Evolutionary conservation across 2,888 invertebrate genomes (phyloP).

Genomic region (Clivina fossor): DNA sequence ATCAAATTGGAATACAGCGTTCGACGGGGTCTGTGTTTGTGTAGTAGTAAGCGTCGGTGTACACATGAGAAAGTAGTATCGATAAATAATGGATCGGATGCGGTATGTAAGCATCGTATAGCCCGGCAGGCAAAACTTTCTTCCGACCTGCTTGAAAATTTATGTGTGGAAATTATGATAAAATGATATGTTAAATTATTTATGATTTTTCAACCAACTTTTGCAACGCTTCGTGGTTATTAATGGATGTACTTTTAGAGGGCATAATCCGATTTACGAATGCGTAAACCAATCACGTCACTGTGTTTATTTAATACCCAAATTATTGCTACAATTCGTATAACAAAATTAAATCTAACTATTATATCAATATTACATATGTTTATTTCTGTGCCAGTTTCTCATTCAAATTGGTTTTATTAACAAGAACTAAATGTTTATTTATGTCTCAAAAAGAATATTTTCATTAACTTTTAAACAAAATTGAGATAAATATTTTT

Average conservation of each 20-base stretch:
- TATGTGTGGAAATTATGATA: conserved; percentile 54
- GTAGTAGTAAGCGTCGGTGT: conserved; percentile 21
- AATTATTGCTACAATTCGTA: too few relatives aligned
- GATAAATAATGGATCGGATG: conserved; percentile 34
- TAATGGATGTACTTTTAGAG: conserved; percentile 27
- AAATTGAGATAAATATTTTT: too few relatives aligned
- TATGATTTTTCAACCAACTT: conserved; percentile 54
- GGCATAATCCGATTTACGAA: conserved; percentile 18
- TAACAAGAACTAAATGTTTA: too few relatives aligned
- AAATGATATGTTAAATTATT: conserved; percentile 55
- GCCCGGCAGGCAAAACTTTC: conserved; percentile 38
- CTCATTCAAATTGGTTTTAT: too few relatives aligned
- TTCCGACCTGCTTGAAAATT: conserved; percentile 50
- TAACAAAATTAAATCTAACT: too few relatives aligned
- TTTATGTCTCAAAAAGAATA: too few relatives aligned
- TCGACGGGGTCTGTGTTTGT: background rate
- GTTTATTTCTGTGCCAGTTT: conserved; percentile 21
- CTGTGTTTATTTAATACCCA: too few relatives aligned
- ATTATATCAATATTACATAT: too few relatives aligned
- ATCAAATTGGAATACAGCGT: too few relatives aligned
- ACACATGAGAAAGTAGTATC: conserved; percentile 36
- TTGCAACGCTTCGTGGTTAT: conserved; percentile 43
- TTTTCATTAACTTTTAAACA: too few relatives aligned
- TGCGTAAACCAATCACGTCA: conserved; percentile 25
- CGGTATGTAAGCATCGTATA: conserved; percentile 26